Percentiles rank a stretch among this genome's conserved stretches.
Evolutionary conservation across 2,797 vertebrate species (phyloP).

Genomic region (Mus minutoides): DNA sequence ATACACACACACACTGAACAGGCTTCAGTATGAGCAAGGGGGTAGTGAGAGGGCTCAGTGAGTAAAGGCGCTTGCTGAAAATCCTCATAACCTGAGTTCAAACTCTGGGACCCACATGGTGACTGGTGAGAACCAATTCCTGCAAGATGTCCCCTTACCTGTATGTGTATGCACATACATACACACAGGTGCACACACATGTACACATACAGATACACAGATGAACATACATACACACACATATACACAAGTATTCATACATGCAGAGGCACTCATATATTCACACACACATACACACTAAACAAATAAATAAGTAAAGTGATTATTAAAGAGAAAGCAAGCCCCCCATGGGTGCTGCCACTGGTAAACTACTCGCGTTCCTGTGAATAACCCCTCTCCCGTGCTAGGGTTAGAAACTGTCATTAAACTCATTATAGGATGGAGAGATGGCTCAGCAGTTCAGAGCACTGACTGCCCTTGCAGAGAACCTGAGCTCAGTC

Average conservation of each 20-base stretch:
- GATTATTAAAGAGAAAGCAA: background rate
- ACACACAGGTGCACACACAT: background rate
- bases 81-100: background rate
- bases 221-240: background rate
- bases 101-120: background rate
- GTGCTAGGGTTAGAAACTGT: background rate
- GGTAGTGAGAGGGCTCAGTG: background rate
- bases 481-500: background rate
- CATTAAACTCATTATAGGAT: background rate
- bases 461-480: background rate
- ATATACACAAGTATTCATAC: too few relatives aligned
- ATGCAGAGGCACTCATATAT: too few relatives aligned
- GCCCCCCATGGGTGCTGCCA: background rate
- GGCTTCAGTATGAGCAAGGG: background rate
- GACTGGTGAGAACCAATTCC: background rate
- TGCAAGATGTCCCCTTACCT: background rate
- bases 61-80: background rate
- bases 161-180: background rate
- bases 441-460: background rate
- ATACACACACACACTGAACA: background rate
- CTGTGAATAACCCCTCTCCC: background rate
- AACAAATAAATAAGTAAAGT: background rate
- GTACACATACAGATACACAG: background rate
- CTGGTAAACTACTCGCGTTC: background rate
- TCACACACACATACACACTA: background rate